Evolutionary conservation across 2,797 vertebrate genomes (phyloP).

Genomic region (Dendrocincla fuliginosa): DNA sequence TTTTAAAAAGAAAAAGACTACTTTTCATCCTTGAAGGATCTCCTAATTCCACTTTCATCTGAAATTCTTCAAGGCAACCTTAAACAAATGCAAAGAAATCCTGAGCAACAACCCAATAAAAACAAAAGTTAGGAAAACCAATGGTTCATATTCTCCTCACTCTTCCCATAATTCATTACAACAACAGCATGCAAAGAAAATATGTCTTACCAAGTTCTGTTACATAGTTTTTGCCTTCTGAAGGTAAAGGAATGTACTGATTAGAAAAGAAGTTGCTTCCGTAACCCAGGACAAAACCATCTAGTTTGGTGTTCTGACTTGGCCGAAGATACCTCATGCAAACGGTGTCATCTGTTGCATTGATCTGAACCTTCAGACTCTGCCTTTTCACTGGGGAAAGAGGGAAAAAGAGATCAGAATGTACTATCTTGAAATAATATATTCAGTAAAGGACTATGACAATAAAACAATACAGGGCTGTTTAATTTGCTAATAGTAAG

Average conservation of each 20-base stretch:
- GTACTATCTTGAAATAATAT: neutral
- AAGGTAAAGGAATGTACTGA: constrained; percentile 89
- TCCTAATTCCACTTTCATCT: neutral
- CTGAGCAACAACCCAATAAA: neutral
- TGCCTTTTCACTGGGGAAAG: constrained; percentile 83
- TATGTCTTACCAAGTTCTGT: constrained; percentile 89
- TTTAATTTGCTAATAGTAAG: neutral
- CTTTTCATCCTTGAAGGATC: neutral
- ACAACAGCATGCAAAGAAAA: neutral
- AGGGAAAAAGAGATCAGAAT: neutral
- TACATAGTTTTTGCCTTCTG: constrained; percentile 84
- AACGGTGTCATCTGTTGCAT: constrained; percentile 89
- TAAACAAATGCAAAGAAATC: neutral
- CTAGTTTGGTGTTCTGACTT: constrained; percentile 82
- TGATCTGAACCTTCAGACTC: constrained; percentile 92
- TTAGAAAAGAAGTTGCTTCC: constrained; percentile 91
- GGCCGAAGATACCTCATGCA: constrained; percentile 89
- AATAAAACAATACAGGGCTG: neutral
- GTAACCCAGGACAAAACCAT: constrained; percentile 95
- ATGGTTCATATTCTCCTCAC: neutral
- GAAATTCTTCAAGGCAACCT: neutral
- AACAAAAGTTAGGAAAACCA: neutral
- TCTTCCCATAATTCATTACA: neutral
- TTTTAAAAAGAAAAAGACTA: too few species aligned
- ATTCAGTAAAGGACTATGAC: neutral